Percentiles rank a stretch among this genome's conserved stretches.
These are phyloP conservation scores for Microcebus jonahi DNA, from an alignment of 2,113 vertebrate genomes.

Conservation along the genomic window DNA sequence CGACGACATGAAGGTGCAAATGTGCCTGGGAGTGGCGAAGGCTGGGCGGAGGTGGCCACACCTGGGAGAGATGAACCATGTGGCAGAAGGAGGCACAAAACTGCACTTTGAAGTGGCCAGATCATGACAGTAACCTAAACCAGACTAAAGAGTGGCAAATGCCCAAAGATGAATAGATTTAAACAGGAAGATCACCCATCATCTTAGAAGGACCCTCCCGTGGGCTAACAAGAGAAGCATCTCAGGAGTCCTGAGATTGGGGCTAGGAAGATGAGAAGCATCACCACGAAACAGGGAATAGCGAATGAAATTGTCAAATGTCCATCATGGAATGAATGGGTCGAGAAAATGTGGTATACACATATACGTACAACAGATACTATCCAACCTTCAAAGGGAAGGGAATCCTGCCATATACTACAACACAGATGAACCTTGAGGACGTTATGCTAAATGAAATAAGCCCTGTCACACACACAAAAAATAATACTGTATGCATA, in stretches of 20 bases:
- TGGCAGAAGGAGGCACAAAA: neutral
- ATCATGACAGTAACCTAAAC: neutral
- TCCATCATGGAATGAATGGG: neutral
- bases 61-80: neutral
- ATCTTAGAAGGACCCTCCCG: neutral
- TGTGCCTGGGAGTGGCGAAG: neutral
- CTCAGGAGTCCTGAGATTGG: neutral
- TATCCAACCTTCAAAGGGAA: neutral
- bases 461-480: neutral
- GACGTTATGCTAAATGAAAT: neutral
- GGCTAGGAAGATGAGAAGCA: neutral
- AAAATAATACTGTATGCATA: no score
- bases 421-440: neutral
- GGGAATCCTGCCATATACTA: neutral
- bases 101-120: neutral
- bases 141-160: no score
- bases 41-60: no score
- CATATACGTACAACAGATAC: fast-evolving
- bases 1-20: neutral
- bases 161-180: neutral
- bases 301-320: neutral
- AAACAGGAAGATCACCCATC: neutral
- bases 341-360: neutral
- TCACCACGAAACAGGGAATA: neutral
- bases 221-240: neutral